Base-by-base conservation (phyloP, 2,888 invertebrate genomes). In the Ophonus ardosiacus region DNA sequence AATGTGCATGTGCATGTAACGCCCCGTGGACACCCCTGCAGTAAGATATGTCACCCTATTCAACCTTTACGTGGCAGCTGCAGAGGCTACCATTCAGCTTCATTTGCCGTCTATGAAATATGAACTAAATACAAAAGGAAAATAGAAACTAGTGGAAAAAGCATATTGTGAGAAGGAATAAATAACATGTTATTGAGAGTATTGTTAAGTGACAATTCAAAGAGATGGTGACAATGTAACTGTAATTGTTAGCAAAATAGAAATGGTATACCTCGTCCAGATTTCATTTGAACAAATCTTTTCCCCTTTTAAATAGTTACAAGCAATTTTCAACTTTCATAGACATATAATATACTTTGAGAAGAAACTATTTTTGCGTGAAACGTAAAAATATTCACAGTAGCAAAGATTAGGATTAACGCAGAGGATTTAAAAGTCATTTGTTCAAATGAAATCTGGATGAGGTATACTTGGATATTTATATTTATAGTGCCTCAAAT, bases 51-150 rank as follows among this genome's bases (percentile, higher is more conserved):
- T 56, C 78, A 15, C 78, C 78, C 78, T 57, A 78, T 78, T 78
- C 78, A 78, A 57, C 56, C 78, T 78, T 78, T 78, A 13, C 18
- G 7, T 51, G 78, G 57, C 78, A 78, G 78, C 78, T 78, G 78
- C 31, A 57, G 56, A 1, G n/a, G 13, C 15, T 15, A 38, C 43
- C 71, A 43, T 74, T 74, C 71, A 17, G 43, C 40, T 6, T 17
- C 40, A 74, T 74, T 17, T 74, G 7, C 71, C 43, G 40, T 74
- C 71, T 68, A 74, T 74, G 71, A 74, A 74, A 40, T 74, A 74
- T 74, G 71, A 74, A 74, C 40, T 43, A 15, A 2, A 8, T 10
- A 74, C 71, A 74, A 74, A 18, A 43, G 71, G 18, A 74, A 43
- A 74, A 15, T 74, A 51, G 43, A 8, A 13, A 51, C 5, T 10